Evolutionary conservation across 2,888 invertebrate genomes (phyloP).

Genomic region (Glyphotaelius pellucidus): DNA sequence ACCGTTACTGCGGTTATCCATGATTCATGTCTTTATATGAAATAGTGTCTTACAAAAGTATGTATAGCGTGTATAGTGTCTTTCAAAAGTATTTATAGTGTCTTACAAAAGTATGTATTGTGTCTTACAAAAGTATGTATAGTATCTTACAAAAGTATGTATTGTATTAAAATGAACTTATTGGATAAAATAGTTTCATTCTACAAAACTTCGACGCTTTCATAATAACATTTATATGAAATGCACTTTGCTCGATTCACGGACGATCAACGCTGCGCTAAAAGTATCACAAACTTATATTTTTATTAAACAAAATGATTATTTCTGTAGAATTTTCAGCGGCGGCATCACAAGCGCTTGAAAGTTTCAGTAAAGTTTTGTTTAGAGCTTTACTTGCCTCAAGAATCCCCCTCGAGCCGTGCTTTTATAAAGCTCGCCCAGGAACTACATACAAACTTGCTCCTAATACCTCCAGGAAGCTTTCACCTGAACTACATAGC

Average conservation of each 20-base stretch:
- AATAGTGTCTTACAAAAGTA: no score
- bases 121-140: no score
- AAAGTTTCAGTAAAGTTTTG: conserved; percentile 25
- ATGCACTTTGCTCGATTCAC: background rate
- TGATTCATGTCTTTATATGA: no score
- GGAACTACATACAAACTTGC: conserved; percentile 21
- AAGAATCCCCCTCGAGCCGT: conserved; percentile 8
- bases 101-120: no score
- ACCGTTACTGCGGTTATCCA: no score
- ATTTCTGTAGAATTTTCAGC: background rate
- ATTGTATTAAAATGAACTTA: background rate
- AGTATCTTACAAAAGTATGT: no score
- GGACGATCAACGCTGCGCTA: background rate
- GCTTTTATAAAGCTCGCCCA: conserved; percentile 35
- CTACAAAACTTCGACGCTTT: background rate
- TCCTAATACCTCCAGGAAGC: conserved; percentile 31
- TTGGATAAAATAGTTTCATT: background rate
- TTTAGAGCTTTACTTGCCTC: conserved; percentile 10
- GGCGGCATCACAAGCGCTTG: background rate
- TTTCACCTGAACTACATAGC: background rate
- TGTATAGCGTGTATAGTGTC: no score
- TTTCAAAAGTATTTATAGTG: no score
- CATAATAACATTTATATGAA: background rate
- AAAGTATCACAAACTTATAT: background rate
- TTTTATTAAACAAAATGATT: background rate